A percentile compares a stretch with the other conserved stretches of the same genome.
These are phyloP conservation scores for Chorisops tibialis DNA, from an alignment of 2,888 invertebrate genomes.

Conservation along the genomic window DNA sequence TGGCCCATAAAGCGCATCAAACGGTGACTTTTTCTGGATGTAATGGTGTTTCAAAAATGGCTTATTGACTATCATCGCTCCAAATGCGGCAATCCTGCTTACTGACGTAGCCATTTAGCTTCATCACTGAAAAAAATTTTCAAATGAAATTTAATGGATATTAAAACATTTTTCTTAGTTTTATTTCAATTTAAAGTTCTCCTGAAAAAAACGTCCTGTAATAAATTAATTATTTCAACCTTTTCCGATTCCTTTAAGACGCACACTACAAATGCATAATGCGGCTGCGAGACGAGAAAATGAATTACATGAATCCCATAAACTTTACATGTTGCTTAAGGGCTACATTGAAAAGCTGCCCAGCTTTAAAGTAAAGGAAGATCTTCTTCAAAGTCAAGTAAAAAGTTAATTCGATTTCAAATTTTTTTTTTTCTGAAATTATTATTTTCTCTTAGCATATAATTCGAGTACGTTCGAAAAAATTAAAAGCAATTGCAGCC, in stretches of 20 bases:
- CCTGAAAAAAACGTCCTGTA: too few species aligned
- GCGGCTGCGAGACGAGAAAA: slow-evolving; percentile 40
- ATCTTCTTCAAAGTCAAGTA: slow-evolving; percentile 41
- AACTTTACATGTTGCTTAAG: slow-evolving; percentile 41
- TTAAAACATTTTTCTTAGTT: too few species aligned
- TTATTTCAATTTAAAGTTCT: too few species aligned
- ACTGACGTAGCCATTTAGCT: too few species aligned
- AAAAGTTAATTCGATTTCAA: not conserved
- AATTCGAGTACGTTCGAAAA: slow-evolving; percentile 41
- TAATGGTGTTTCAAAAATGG: too few species aligned
- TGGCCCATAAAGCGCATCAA: too few species aligned
- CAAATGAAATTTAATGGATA: too few species aligned
- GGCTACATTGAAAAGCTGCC: slow-evolving; percentile 40
- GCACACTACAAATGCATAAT: slow-evolving; percentile 41
- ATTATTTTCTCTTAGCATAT: slow-evolving; percentile 37
- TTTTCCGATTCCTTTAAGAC: slow-evolving; percentile 36
- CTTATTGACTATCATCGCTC: too few species aligned
- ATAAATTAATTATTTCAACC: not conserved
- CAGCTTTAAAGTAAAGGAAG: slow-evolving; percentile 40
- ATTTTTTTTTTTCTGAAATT: not conserved
- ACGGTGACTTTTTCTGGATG: too few species aligned
- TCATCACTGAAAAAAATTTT: too few species aligned
- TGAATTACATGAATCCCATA: slow-evolving; percentile 39
- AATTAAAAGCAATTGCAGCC: slow-evolving; percentile 45
- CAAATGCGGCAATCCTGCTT: too few species aligned